Evolutionary conservation across 2,888 invertebrate species (phyloP), one percentile per base, ranked within the genome.

Genomic region (Holacanthella duospinosa): DNA sequence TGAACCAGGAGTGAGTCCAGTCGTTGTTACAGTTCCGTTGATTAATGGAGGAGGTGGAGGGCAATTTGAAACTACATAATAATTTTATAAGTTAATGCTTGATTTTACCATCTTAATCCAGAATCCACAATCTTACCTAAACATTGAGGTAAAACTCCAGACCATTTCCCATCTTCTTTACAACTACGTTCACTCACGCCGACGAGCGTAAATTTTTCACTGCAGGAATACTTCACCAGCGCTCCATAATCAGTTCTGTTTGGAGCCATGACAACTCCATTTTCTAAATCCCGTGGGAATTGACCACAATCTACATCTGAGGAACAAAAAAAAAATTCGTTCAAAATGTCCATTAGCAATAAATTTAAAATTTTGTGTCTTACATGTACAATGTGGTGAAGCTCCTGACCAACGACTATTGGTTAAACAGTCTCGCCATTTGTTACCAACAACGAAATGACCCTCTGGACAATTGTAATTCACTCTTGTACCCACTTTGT

Each of bases 311-410:
- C 86, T 21, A 92, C 86, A 77, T 89, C 91, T 91, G 76, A n/a
- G 36, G 6, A 48, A 48, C 21, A 75, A 74, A 67, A 70, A 62
- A 43, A 70, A 60, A 63, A 55, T 26, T 16, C 60, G 27, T 26
- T 43, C 19, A 43, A n/a, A 44, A 43, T 44, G 12, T 59, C 6
- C 3, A 19, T 36, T 36, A 36, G 25, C 43, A 43, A 27, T 1
- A 55, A 62, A 44, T 60, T 62, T 54, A 56, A 25, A 60, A 55
- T 36, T 12, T 0, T 28, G 55, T 29, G 61, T 75, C 85, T 83
- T 81, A 92, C 92, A 92, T 85, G 88, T 88, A 77, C 93, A 93
- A 62, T 84, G 83, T 1, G 93, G 92, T 1, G 92, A 85, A 1
- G 78, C 75, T 1, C 87, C 89, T 43, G 86, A 87, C 93, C 93